A percentile compares a stretch with the other conserved stretches of the same genome.
Conservation (phyloP, 1,140 invertebrate genomes). For the Asobara japonica region DNA sequence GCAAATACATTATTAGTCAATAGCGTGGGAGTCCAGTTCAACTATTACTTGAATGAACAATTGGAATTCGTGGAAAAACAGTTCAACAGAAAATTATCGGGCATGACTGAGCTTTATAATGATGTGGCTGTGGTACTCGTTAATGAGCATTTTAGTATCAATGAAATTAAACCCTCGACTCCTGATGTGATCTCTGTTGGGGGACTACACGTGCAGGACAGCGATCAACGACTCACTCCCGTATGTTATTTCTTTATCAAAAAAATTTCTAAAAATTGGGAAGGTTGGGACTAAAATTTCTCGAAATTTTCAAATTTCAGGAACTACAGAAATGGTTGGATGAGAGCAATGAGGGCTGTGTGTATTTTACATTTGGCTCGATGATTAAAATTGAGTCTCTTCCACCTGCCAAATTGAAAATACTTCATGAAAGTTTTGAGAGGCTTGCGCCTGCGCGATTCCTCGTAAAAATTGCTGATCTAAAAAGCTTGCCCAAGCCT, state of each 20-base stretch:
- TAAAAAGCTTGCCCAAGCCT: conserved; percentile 48
- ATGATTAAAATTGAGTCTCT: conserved; percentile 55
- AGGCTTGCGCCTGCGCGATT: conserved; percentile 67
- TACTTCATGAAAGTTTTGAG: conserved; percentile 65
- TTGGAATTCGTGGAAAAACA: conserved; percentile 50
- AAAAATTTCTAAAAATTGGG: conserved; percentile 1
- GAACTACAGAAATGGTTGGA: conserved; percentile 70
- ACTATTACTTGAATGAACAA: conserved; percentile 39
- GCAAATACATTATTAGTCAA: conserved; percentile 4
- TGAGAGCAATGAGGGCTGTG: conserved; percentile 53
- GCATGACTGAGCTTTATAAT: conserved; percentile 47
- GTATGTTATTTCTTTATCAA: conserved; percentile 38
- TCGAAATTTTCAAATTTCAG: conserved; percentile 45
- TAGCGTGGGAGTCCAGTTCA: conserved; percentile 30
- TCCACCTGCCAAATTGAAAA: conserved; percentile 47
- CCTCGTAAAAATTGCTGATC: conserved; percentile 69
- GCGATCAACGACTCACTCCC: conserved; percentile 31
- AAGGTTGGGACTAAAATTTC: neutral
- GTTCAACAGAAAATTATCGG: conserved; percentile 60
- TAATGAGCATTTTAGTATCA: conserved; percentile 69
- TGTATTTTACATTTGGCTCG: conserved; percentile 65
- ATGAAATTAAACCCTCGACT: conserved; percentile 60
- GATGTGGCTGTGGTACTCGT: conserved; percentile 64
- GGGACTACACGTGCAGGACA: conserved; percentile 67
- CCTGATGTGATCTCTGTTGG: conserved; percentile 70